Conservation (phyloP, 2,888 invertebrate genomes). For the Anaspis maculata region DNA sequence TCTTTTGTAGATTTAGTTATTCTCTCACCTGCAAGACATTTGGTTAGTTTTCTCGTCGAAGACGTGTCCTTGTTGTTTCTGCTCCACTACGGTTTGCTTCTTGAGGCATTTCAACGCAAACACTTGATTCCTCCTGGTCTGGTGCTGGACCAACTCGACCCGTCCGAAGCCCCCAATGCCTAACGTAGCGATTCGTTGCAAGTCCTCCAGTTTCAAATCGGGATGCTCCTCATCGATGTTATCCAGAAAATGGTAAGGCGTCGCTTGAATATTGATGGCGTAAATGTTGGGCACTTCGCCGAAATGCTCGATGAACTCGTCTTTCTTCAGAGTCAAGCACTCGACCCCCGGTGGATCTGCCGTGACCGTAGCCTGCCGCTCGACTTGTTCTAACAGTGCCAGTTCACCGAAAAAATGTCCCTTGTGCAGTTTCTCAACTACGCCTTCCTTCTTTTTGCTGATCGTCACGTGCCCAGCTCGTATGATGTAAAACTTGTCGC, state of each 20-base stretch:
- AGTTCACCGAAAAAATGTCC: slow-evolving; percentile 88
- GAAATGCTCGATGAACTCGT: slow-evolving; percentile 72
- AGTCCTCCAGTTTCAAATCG: slow-evolving; percentile 52
- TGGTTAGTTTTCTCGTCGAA: slow-evolving; percentile 58
- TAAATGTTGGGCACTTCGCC: slow-evolving; percentile 52
- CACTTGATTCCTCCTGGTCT: slow-evolving; percentile 31
- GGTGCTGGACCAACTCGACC: slow-evolving; percentile 58
- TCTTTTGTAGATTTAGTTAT: slow-evolving; percentile 53
- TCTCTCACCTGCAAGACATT: slow-evolving; percentile 30
- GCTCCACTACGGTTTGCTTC: slow-evolving; percentile 58
- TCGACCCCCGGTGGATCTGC: slow-evolving; percentile 77
- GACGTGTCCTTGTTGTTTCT: slow-evolving; percentile 61
- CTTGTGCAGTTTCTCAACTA: slow-evolving; percentile 58
- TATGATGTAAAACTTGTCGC: slow-evolving; percentile 87
- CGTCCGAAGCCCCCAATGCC: slow-evolving; percentile 88
- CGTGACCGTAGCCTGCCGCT: slow-evolving; percentile 80
- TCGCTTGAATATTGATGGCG: slow-evolving; percentile 5
- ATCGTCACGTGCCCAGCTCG: slow-evolving; percentile 73
- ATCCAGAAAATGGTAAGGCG: slow-evolving; percentile 8
- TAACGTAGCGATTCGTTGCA: slow-evolving; percentile 73
- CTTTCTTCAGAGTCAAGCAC: slow-evolving; percentile 76
- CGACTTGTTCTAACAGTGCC: slow-evolving; percentile 65
- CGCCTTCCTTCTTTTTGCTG: slow-evolving; percentile 52
- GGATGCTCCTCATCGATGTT: slow-evolving; percentile 10
- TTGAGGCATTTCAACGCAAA: slow-evolving; percentile 62